phyloP scores from a whole-genome alignment of 2,113 vertebrate genomes.

The Ictalurus furcatus region DNA sequence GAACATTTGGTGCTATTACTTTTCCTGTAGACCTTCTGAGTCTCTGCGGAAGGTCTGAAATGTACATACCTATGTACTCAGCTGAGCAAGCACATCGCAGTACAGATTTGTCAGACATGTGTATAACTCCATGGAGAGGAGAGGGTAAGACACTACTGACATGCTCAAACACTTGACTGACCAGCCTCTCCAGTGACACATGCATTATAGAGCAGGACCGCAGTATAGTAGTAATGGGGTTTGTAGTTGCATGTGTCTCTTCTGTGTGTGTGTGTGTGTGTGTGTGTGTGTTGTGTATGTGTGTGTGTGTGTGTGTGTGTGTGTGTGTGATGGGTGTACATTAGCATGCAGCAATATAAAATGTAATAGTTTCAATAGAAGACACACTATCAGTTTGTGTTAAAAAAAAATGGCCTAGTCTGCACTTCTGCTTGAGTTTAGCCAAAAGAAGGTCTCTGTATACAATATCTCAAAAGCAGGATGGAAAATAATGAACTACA shows the following conservation, averaged over 20 bases:
- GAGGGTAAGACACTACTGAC: conserved; percentile 64
- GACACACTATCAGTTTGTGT: too few relatives aligned
- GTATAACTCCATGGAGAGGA: conserved; percentile 60
- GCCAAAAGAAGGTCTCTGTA: not conserved
- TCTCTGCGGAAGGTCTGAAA: too few relatives aligned
- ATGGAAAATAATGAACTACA: too few relatives aligned
- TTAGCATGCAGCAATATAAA: too few relatives aligned
- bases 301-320: too few relatives aligned
- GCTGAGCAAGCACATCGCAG: conserved; percentile 45
- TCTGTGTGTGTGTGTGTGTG: too few relatives aligned
- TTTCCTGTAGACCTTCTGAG: too few relatives aligned
- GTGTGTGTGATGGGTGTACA: too few relatives aligned
- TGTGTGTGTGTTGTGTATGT: too few relatives aligned
- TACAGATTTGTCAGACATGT: conserved; percentile 68
- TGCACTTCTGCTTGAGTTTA: not conserved
- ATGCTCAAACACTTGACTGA: conserved; percentile 69
- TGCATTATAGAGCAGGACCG: conserved; percentile 72
- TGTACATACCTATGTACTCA: conserved; percentile 14
- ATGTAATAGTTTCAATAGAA: too few relatives aligned
- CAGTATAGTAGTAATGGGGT: conserved; percentile 64
- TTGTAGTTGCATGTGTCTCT: conserved; percentile 15
- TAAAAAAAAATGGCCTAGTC: too few relatives aligned
- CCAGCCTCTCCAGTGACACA: conserved; percentile 66
- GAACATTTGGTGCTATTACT: too few relatives aligned
- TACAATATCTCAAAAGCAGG: not conserved